Evolutionary conservation across 2,113 vertebrate genomes (phyloP), one percentile per base, ranked within the genome.

Genomic region (Amblyornis subalaris): DNA sequence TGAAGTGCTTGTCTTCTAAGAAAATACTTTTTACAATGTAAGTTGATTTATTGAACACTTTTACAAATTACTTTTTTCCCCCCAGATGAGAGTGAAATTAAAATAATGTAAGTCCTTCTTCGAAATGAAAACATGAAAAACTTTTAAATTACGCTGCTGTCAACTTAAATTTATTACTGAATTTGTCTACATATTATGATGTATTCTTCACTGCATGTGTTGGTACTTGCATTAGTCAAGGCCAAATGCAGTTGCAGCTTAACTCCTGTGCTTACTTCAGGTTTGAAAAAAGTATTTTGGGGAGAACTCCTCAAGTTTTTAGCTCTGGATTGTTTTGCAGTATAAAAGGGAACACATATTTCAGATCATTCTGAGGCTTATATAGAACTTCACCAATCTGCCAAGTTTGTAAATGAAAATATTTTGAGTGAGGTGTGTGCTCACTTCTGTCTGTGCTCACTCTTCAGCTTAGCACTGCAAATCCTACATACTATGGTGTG

Each of bases 401-500:
- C 67, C 29, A 81, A 40, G 17, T 54, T 64, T 47, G 20, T 60
- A 79, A 83, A 45, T 71, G 50, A 78, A 89, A 87, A 6, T 58
- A 42, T 20, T 54, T 44, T 60, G 53, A 50, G 17, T 36, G 48
- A 48, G 17, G 9, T 19, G 5, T 40, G 23, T 47, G 10, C 47
- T 90, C 9, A 8, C 6, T 75, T 85, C n/a, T n/a, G 38, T 18
- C 86, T 83, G 48, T 76, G 35, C 28, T 82, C 0, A 1, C 36
- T 87, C 21, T 48, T 70, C 24, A 82, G 15, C 21, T 78, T 40
- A 24, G 29, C 23, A 4, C 12, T 54, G 31, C 20, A 42, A 23
- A 25, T 73, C 11, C 15, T 38, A 17, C 1, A 1, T 47, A 9
- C 14, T 45, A 0, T 42, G 50, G 44, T 0, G 0, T 38, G 24